These are phyloP conservation scores for Ridgeia piscesae DNA, from an alignment of 1,140 invertebrate genomes.

Conservation along the genomic window DNA sequence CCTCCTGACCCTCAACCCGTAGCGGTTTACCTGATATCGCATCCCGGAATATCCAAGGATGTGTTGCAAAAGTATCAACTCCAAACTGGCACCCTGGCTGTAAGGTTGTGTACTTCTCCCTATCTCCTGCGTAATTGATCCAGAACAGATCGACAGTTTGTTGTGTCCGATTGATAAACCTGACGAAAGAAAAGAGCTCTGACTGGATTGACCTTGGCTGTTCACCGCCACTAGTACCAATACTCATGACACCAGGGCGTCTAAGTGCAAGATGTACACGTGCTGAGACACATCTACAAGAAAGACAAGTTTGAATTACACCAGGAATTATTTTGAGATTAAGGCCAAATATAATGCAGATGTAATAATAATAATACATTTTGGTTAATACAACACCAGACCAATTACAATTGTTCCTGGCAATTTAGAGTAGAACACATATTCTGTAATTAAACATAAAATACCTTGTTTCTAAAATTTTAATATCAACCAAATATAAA, in stretches of 20 bases:
- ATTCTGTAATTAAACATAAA: too few relatives aligned
- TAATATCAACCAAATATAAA: too few relatives aligned
- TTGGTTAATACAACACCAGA: too few relatives aligned
- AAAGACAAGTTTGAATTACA: not conserved
- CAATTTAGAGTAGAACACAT: too few relatives aligned
- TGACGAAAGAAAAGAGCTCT: constrained; percentile 59
- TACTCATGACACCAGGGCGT: not conserved
- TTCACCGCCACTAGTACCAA: not conserved
- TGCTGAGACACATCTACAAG: not conserved
- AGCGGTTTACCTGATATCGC: constrained; percentile 62
- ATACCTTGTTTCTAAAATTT: too few relatives aligned
- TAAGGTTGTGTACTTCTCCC: constrained; percentile 63
- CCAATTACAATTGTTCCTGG: too few relatives aligned
- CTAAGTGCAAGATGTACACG: too few relatives aligned
- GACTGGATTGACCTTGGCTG: not conserved
- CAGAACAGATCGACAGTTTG: constrained; percentile 70
- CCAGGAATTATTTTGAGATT: too few relatives aligned
- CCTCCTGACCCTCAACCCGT: not conserved
- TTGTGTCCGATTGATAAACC: constrained; percentile 70
- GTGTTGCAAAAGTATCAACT: constrained; percentile 71
- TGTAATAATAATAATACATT: too few relatives aligned
- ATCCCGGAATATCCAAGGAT: constrained; percentile 75
- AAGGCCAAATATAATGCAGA: too few relatives aligned
- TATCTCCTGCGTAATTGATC: constrained; percentile 70
- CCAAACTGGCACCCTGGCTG: constrained; percentile 61